phyloP scores from a whole-genome alignment of 2,888 invertebrate species.

The Eilema sororculum region DNA sequence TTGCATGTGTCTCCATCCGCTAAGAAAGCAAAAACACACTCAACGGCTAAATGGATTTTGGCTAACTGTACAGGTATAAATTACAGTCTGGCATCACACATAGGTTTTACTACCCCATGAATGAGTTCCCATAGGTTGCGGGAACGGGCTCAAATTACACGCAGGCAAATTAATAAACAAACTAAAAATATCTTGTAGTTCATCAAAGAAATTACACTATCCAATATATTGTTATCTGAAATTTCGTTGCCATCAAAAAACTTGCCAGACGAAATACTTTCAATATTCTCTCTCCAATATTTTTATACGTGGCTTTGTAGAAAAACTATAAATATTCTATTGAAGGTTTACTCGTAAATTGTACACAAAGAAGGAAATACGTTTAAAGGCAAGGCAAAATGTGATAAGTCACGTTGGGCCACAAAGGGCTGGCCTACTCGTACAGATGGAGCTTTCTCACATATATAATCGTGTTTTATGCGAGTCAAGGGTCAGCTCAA shows the following conservation, averaged over 20 bases:
- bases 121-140: no score
- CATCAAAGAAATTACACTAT: not conserved
- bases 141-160: no score
- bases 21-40: no score
- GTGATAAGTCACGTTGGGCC: conserved; percentile 69
- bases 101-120: no score
- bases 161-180: no score
- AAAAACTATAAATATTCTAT: conserved; percentile 65
- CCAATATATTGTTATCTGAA: not conserved
- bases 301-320: conserved; percentile 35
- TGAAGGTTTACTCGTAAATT: conserved; percentile 63
- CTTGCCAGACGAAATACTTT: not conserved
- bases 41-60: no score
- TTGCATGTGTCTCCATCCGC: no score
- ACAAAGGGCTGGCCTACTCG: conserved; percentile 50
- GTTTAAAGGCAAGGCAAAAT: conserved; percentile 55
- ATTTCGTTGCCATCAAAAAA: not conserved
- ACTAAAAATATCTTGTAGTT: not conserved
- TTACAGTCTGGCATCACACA: no score
- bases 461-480: conserved; percentile 43
- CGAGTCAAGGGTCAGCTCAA: conserved; percentile 26
- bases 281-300: conserved; percentile 17
- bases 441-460: conserved; percentile 46
- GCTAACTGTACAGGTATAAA: no score
- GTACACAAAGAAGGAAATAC: conserved; percentile 63